phyloP scores from a whole-genome alignment of 2,888 invertebrate genomes.

The Ellobium chinense region DNA sequence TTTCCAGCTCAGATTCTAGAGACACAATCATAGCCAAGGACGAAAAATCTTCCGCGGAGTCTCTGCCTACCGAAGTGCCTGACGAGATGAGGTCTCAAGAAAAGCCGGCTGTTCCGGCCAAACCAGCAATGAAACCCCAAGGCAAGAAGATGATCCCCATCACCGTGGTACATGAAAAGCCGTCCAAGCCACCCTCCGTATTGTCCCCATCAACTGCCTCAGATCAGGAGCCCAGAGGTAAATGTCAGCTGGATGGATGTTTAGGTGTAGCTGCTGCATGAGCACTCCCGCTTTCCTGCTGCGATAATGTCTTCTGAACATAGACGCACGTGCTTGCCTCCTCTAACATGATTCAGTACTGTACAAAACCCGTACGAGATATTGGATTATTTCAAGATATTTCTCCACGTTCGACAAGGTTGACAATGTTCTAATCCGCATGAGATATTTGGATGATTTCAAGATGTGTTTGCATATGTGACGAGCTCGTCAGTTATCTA shows the following conservation, averaged over 20 bases:
- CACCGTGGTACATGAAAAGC: conserved; percentile 54
- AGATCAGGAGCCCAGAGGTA: conserved; percentile 12
- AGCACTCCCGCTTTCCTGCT: no score
- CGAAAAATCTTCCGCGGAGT: conserved; percentile 37
- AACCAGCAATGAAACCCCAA: conserved; percentile 1
- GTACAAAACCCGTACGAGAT: no score
- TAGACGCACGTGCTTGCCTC: background rate
- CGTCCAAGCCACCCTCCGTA: conserved; percentile 8
- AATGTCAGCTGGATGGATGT: background rate
- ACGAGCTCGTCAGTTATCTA: no score
- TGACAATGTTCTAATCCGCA: no score
- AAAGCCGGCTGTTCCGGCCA: background rate
- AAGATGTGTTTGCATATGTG: no score
- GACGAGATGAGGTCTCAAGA: conserved; percentile 35
- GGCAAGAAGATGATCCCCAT: conserved; percentile 50
- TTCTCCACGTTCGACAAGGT: no score
- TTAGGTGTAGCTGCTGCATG: conserved; percentile 8
- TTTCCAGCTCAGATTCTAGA: conserved; percentile 55
- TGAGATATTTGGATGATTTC: no score
- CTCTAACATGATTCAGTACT: background rate
- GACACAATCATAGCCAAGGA: conserved; percentile 56
- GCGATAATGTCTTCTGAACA: background rate
- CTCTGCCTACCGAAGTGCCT: conserved; percentile 31
- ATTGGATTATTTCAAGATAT: no score
- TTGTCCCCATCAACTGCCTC: background rate